Evolutionary conservation across 2,888 invertebrate genomes (phyloP).

Genomic region (Parnassius orleans): DNA sequence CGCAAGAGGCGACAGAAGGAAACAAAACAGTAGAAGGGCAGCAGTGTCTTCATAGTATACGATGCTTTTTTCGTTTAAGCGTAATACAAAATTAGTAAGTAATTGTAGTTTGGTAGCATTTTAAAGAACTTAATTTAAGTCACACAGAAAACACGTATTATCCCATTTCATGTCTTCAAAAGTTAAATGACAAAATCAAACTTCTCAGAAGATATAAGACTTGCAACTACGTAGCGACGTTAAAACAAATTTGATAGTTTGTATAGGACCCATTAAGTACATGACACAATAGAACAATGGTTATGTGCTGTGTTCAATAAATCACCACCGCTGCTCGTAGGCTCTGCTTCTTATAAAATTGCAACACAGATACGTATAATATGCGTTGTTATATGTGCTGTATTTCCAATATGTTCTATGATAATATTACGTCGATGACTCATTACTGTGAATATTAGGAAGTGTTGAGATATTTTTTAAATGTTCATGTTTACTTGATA

Average conservation of each 20-base stretch:
- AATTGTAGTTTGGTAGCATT: no score
- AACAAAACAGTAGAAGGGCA: no score
- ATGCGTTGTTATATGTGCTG: neutral
- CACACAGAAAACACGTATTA: no score
- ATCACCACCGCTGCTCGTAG: neutral
- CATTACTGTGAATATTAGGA: conserved; percentile 14
- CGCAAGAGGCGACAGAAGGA: no score
- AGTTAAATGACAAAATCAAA: conserved; percentile 13
- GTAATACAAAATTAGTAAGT: no score
- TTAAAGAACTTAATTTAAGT: no score
- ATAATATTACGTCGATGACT: conserved; percentile 10
- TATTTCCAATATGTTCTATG: conserved; percentile 1
- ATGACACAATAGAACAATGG: neutral
- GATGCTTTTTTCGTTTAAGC: no score
- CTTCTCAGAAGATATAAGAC: neutral
- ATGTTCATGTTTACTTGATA: neutral
- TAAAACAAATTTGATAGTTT: conserved; percentile 3
- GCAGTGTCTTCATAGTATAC: no score
- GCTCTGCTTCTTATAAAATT: neutral
- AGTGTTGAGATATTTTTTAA: conserved; percentile 9
- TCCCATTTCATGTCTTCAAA: neutral
- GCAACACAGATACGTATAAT: neutral
- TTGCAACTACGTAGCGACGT: neutral
- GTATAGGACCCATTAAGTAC: neutral
- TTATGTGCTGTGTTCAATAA: neutral